Evolutionary conservation across 2,888 invertebrate genomes (phyloP), one percentile per base, ranked within the genome.

Genomic region (Xestia c-nigrum): DNA sequence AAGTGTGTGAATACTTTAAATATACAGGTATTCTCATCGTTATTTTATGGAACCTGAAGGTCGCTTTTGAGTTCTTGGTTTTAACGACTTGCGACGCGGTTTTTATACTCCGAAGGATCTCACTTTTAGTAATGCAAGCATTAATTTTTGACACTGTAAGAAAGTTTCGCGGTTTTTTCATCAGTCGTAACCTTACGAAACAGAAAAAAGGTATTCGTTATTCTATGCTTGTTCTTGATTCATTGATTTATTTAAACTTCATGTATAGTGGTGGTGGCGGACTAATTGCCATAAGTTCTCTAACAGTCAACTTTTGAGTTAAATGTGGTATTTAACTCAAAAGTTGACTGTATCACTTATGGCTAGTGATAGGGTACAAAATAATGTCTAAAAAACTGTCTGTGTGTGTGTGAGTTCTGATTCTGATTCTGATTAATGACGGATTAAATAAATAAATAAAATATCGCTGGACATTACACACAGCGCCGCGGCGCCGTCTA

Each of bases 1-100:
- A 73, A 84, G 55, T 78, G 63, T 82, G 81, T 84, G 78, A 74
- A 78, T 85, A 85, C 81, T 88, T 85, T 83, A 83, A 81, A 88
- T 87, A 87, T 85, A 64, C 64, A n/a, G 24, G 77, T 63, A 71
- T 71, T 55, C 55, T 81, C 75, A 80, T 83, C 83, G 77, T 78
- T 85, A 84, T 83, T 87, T 78, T 74, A 73, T 73, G 74, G 76
- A 81, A 80, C 75, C 74, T 76, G 57, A 74, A 82, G 81, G 80
- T 74, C 31, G 76, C 74, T 80, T 80, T 59, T 69, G 72, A 75
- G 63, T 68, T 52, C 46, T 69, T 59, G 59, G 57, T 73, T 81
- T 82, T 84, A 81, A 84, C 80, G 72, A 80, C 80, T n/a, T 21
- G 14, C 7, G 19, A 16, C 61, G 43, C 24, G 43, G 59, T 79